Conservation (phyloP, 2,113 vertebrate genomes). For the Pomatorhinus ruficollis region DNA sequence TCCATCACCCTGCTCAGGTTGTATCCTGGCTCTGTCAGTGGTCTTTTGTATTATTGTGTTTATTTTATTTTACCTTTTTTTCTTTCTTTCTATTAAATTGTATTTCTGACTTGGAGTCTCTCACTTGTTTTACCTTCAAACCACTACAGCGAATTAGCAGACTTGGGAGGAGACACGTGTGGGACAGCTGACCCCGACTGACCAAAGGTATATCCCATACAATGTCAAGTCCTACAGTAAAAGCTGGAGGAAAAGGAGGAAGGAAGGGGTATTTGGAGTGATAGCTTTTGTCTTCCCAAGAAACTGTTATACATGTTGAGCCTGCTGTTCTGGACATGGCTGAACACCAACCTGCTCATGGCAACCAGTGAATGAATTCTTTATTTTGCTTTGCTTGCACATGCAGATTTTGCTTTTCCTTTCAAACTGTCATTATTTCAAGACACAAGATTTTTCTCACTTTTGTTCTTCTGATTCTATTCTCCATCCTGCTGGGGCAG, state of each 20-base stretch:
- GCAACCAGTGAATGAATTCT: background rate
- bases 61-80: no score
- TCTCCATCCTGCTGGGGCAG: background rate
- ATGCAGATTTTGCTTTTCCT: background rate
- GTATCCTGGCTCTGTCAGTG: no score
- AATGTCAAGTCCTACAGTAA: background rate
- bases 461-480: background rate
- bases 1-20: no score
- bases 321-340: background rate
- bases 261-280: background rate
- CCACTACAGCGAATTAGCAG: background rate
- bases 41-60: no score
- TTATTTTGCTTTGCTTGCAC: background rate
- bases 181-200: fast-evolving
- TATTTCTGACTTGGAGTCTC: no score
- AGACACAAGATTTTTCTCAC: background rate
- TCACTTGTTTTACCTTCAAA: no score
- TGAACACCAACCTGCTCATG: fast-evolving
- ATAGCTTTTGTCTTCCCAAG: background rate
- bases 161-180: background rate
- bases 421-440: background rate
- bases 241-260: background rate
- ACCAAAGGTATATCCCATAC: background rate
- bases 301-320: background rate
- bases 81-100: no score